Evolutionary conservation across 2,797 vertebrate genomes (phyloP).

Genomic region (Amblyraja radiata): DNA sequence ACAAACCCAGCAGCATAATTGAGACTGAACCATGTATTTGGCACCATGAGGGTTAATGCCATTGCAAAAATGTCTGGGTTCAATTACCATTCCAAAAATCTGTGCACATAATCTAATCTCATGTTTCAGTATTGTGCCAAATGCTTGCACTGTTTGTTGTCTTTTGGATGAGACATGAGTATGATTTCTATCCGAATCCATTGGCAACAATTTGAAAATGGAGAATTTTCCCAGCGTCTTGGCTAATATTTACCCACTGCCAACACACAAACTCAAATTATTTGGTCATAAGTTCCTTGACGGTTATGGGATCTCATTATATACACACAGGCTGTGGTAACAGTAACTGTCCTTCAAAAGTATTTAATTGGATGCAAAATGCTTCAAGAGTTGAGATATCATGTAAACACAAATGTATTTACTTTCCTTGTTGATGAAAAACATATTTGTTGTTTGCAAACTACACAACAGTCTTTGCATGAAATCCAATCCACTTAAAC

Average conservation of each 20-base stretch:
- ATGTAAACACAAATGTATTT: not conserved
- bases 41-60: not conserved
- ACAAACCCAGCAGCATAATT: not conserved
- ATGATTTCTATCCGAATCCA: no score
- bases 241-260: not conserved
- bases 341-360: no score
- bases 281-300: not conserved
- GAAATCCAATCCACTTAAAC: not conserved
- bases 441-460: not conserved
- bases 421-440: not conserved
- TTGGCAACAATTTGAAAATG: not conserved
- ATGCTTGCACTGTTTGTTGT: not conserved
- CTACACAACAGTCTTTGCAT: not conserved
- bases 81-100: not conserved
- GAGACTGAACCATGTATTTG: not conserved
- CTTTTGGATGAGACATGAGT: not conserved
- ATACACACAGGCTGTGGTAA: not conserved
- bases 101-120: not conserved
- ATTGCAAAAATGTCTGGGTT: not conserved
- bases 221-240: no score
- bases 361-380: no score
- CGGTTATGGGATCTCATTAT: not conserved
- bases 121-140: not conserved
- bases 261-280: not conserved
- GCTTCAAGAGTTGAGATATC: not conserved